phyloP scores from a whole-genome alignment of 2,113 vertebrate species.

The Phasianus colchicus region DNA sequence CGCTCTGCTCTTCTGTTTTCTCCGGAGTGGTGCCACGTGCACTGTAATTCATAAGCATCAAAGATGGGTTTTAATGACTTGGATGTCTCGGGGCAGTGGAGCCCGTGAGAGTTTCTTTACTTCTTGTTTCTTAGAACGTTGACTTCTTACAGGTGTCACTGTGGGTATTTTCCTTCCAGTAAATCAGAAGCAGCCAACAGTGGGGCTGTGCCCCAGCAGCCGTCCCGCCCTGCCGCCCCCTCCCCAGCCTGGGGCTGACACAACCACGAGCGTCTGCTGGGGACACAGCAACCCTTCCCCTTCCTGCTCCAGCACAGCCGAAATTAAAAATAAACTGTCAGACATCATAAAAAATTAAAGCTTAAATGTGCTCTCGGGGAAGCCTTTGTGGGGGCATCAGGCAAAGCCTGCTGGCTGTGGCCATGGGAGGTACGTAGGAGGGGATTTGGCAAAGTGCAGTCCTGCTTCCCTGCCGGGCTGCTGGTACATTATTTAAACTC shows the following conservation, averaged over 20 bases:
- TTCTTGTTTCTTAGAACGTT: neutral
- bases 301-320: rapidly evolving
- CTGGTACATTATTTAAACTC: neutral
- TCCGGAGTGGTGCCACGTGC: rapidly evolving
- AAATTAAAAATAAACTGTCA: slow-evolving; percentile 39
- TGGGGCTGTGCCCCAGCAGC: neutral
- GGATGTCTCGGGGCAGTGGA: neutral
- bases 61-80: neutral
- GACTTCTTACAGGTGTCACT: neutral
- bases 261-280: neutral
- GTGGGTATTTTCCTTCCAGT: neutral
- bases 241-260: neutral
- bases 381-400: neutral
- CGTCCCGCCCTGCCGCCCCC: neutral
- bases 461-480: neutral
- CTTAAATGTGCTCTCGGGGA: neutral
- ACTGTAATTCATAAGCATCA: neutral
- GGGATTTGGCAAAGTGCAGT: neutral
- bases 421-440: too few relatives aligned
- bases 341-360: slow-evolving; percentile 5
- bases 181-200: neutral
- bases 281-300: neutral
- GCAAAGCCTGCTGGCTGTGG: neutral
- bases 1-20: neutral
- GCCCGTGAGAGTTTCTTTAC: neutral